A percentile compares a stretch with the other conserved stretches of the same genome.
Evolutionary conservation across 2,797 vertebrate genomes (phyloP).

Genomic region (Sebastolobus alascanus): DNA sequence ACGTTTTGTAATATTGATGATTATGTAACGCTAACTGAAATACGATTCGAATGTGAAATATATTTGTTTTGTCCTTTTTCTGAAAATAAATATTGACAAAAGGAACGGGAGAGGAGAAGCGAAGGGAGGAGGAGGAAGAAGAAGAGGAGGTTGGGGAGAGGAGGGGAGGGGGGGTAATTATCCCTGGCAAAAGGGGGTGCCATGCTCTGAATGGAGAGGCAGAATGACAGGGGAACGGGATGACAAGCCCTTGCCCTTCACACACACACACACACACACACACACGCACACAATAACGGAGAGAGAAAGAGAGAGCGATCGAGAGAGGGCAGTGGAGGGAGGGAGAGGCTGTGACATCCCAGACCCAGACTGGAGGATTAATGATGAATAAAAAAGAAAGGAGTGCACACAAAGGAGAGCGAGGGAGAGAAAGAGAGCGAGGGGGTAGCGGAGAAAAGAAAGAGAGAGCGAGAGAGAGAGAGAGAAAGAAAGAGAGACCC

Average conservation of each 20-base stretch:
- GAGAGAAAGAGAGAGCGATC: conserved; percentile 24
- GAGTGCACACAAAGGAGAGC: conserved; percentile 79
- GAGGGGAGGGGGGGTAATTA: conserved; percentile 33
- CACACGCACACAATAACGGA: conserved; percentile 9
- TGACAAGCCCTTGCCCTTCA: conserved; percentile 61
- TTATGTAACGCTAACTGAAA: neutral
- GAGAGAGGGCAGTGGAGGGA: conserved; percentile 57
- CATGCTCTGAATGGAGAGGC: conserved; percentile 55
- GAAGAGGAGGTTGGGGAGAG: neutral
- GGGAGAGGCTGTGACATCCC: conserved; percentile 76
- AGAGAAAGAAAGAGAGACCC: conserved; percentile 38
- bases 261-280: conserved; percentile 27
- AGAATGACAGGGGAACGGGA: conserved; percentile 61
- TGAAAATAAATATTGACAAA: conserved; percentile 6
- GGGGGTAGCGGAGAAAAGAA: conserved; percentile 16
- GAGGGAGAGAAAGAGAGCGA: conserved; percentile 44
- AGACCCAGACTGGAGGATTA: conserved; percentile 81
- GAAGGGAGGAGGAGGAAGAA: neutral
- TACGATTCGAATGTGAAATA: neutral
- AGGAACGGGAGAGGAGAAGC: neutral
- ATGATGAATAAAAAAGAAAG: conserved; percentile 70
- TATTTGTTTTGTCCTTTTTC: neutral
- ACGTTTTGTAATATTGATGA: neutral
- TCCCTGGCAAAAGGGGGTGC: conserved; percentile 58
- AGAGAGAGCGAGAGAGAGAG: conserved; percentile 24